Conservation (phyloP, 2,797 vertebrate genomes). For the Thripadectes ignobilis region DNA sequence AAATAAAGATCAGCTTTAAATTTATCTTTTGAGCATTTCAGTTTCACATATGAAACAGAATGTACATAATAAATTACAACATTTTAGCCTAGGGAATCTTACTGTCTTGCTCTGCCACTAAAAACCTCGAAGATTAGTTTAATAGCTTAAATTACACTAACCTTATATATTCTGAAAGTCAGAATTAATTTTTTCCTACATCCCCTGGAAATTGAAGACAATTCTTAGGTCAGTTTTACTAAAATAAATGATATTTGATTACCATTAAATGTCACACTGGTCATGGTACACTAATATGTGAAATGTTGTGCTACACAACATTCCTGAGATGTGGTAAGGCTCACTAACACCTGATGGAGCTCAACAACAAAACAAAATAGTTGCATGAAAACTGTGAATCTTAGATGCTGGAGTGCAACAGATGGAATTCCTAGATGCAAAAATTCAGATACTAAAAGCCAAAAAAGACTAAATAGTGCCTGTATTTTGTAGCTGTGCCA, state of each 20-base stretch:
- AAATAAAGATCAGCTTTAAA: constrained; percentile 17
- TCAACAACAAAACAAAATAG: background rate
- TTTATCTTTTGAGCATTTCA: background rate
- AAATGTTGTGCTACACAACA: background rate
- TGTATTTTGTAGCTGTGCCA: background rate
- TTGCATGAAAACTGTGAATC: background rate
- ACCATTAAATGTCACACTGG: constrained; percentile 16
- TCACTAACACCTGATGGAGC: background rate
- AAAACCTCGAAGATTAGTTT: background rate
- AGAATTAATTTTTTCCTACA: constrained; percentile 18
- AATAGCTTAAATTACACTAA: constrained; percentile 23
- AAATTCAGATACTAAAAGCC: background rate
- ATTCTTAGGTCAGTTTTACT: constrained; percentile 3
- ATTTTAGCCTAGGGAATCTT: background rate
- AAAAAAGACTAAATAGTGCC: background rate
- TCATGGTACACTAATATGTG: background rate
- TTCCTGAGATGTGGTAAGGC: background rate
- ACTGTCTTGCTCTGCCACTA: background rate
- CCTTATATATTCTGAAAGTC: constrained; percentile 8
- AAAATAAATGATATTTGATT: constrained; percentile 10
- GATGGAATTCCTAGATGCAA: background rate
- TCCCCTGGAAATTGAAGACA: background rate
- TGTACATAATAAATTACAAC: background rate
- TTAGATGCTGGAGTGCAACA: background rate
- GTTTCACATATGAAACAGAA: background rate